phyloP scores from a whole-genome alignment of 1,140 invertebrate species.

The Choristoneura fumiferana region DNA sequence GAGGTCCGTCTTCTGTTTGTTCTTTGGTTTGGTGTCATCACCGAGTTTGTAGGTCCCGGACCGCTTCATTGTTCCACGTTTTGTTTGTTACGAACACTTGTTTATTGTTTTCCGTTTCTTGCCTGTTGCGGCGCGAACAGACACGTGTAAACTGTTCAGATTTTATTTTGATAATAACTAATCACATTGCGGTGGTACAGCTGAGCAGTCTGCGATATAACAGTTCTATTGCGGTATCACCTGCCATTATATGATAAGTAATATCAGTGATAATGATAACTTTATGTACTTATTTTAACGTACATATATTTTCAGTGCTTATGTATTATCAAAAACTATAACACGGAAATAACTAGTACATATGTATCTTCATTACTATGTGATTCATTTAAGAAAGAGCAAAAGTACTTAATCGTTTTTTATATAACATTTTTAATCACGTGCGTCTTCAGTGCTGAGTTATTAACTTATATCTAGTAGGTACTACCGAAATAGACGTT shows the following conservation, averaged over 20 bases:
- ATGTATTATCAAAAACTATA: conserved; percentile 4
- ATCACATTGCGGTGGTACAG: too few relatives aligned
- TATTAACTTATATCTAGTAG: too few relatives aligned
- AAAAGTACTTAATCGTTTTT: not conserved
- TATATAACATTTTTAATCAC: not conserved
- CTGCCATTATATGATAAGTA: conserved; percentile 19
- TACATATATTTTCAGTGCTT: conserved; percentile 2
- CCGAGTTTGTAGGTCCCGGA: not conserved
- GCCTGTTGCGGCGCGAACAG: too few relatives aligned
- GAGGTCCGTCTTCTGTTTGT: not conserved
- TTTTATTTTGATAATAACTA: too few relatives aligned
- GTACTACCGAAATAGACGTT: conserved; percentile 4
- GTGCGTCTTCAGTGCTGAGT: not conserved
- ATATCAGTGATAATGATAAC: not conserved
- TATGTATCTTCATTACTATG: not conserved
- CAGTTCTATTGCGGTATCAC: not conserved
- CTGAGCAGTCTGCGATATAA: too few relatives aligned
- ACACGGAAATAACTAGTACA: conserved; percentile 9
- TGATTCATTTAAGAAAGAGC: not conserved
- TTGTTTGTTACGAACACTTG: too few relatives aligned
- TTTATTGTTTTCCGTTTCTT: too few relatives aligned
- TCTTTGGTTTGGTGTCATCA: not conserved
- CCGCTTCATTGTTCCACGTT: not conserved
- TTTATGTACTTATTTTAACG: not conserved
- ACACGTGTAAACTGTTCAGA: too few relatives aligned